A percentile compares a stretch with the other conserved stretches of the same genome.
phyloP scores from a whole-genome alignment of 2,797 vertebrate genomes.

The Clamator glandarius region DNA sequence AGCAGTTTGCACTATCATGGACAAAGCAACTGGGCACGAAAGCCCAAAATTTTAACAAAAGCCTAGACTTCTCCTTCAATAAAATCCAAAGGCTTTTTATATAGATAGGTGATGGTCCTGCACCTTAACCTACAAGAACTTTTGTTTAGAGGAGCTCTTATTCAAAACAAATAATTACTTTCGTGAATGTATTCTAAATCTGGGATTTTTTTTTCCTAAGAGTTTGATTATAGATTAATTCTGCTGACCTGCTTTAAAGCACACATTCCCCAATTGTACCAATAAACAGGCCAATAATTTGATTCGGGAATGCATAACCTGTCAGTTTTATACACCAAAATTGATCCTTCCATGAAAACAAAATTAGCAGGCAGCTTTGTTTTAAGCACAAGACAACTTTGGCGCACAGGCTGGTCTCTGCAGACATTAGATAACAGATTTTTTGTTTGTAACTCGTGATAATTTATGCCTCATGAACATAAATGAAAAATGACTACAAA shows the following conservation, averaged over 20 bases:
- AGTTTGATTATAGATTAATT: background rate
- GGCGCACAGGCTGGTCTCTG: background rate
- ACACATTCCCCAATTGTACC: background rate
- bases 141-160: background rate
- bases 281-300: background rate
- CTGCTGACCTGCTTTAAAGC: background rate
- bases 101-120: background rate
- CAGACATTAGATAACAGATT: background rate
- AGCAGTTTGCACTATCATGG: background rate
- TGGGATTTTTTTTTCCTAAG: background rate
- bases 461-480: background rate
- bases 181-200: background rate
- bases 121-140: background rate
- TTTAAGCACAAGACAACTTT: background rate
- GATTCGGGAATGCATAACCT: background rate
- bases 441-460: background rate
- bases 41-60: background rate
- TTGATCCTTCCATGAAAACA: background rate
- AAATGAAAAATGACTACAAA: background rate
- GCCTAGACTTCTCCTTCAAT: background rate
- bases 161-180: background rate
- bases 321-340: background rate
- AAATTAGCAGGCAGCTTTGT: background rate
- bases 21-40: background rate
- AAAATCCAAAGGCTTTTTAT: background rate